phyloP scores from a whole-genome alignment of 2,797 vertebrate genomes.

The Nannoperca obscura region DNA sequence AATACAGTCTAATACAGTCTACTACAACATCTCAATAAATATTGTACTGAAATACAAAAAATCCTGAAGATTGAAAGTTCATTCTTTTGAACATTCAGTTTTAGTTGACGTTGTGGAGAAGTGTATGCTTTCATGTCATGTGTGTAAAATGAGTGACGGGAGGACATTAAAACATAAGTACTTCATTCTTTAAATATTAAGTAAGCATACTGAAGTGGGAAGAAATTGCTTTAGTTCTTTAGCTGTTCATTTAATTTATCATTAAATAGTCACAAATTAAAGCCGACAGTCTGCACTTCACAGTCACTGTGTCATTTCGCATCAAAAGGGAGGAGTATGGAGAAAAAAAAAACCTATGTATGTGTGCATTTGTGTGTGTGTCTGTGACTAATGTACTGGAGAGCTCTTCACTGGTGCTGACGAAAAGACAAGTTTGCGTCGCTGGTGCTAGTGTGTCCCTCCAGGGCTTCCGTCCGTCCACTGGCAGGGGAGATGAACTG shows the following conservation, averaged over 20 bases:
- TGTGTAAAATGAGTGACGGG: neutral
- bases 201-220: neutral
- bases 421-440: conserved; percentile 85
- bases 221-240: conserved; percentile 28
- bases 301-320: conserved; percentile 71
- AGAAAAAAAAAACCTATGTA: conserved; percentile 40
- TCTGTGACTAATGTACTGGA: conserved; percentile 81
- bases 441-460: conserved; percentile 80
- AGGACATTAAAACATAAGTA: neutral
- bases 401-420: conserved; percentile 80
- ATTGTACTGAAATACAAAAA: neutral
- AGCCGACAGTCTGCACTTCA: conserved; percentile 63
- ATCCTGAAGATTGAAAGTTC: neutral
- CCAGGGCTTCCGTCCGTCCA: conserved; percentile 81
- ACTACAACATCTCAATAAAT: neutral
- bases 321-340: conserved; percentile 58
- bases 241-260: conserved; percentile 53
- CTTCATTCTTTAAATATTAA: conserved; percentile 7
- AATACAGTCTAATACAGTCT: neutral
- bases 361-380: conserved; percentile 59
- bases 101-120: neutral
- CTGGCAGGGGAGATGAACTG: conserved; percentile 82
- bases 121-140: neutral
- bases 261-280: conserved; percentile 48
- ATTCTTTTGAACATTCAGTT: neutral